These are phyloP conservation scores for Laticauda laticaudata DNA, from an alignment of 2,113 vertebrate genomes.

Conservation along the genomic window DNA sequence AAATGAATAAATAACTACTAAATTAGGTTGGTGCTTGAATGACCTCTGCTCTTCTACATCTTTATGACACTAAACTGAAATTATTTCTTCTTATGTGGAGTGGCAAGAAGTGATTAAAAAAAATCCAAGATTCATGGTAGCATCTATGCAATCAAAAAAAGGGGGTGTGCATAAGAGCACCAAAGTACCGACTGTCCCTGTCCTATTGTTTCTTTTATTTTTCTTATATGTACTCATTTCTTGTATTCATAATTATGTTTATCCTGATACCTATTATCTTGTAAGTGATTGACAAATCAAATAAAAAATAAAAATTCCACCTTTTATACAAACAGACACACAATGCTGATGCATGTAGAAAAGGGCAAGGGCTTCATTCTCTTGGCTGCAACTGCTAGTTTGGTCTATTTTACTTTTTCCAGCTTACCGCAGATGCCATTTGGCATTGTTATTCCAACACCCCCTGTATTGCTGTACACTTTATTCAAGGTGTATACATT, in stretches of 20 bases:
- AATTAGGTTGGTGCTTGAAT: background rate
- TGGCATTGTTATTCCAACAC: background rate
- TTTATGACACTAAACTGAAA: background rate
- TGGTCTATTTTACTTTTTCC: background rate
- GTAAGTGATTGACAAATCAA: too few relatives aligned
- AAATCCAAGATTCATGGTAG: background rate
- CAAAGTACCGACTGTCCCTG: too few relatives aligned
- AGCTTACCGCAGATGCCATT: background rate
- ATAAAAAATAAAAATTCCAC: background rate
- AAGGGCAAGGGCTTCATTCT: background rate
- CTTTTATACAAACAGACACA: background rate
- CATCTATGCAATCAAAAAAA: background rate
- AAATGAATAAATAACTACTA: background rate
- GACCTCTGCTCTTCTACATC: background rate
- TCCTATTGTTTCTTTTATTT: too few relatives aligned
- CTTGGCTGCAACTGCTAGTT: background rate
- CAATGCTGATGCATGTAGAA: background rate
- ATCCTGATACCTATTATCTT: too few relatives aligned
- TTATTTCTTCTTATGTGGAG: background rate
- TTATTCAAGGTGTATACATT: too few relatives aligned
- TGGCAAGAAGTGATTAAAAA: background rate
- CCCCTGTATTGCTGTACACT: background rate
- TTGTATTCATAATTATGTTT: too few relatives aligned
- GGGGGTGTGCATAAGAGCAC: too few relatives aligned
- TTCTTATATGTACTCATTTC: too few relatives aligned